Conservation (phyloP, 2,888 invertebrate species). For the Amiota mariae region DNA sequence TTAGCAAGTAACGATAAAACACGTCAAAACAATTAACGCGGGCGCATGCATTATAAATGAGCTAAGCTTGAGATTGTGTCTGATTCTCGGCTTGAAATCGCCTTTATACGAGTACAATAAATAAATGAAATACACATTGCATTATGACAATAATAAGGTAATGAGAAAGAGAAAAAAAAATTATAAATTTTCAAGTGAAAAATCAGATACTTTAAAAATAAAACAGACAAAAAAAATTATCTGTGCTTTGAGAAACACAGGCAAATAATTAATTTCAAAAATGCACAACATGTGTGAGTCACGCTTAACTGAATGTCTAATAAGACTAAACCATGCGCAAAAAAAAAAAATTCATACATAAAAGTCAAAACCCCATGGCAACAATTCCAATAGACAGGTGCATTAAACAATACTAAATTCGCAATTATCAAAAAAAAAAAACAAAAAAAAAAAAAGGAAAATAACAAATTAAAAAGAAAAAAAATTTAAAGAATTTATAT, state of each 20-base stretch:
- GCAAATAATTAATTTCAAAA: neutral
- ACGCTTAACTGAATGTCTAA: constrained; percentile 25
- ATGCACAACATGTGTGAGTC: constrained; percentile 27
- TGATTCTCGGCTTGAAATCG: neutral
- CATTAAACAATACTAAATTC: constrained; percentile 6
- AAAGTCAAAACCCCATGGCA: neutral
- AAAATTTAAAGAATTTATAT: neutral
- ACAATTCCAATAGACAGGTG: constrained; percentile 9
- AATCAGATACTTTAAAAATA: neutral
- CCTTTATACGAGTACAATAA: neutral
- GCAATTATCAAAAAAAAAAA: neutral
- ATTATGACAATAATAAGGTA: neutral
- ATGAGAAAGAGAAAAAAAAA: neutral
- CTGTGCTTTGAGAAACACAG: no score
- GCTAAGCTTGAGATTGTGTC: neutral
- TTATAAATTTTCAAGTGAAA: constrained; percentile 36
- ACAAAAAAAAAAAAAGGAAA: neutral
- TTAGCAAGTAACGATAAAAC: constrained; percentile 5
- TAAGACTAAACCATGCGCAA: constrained; percentile 12
- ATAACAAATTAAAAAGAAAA: neutral
- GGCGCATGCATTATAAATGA: constrained; percentile 2
- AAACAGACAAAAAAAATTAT: neutral
- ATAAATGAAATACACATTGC: constrained; percentile 1
- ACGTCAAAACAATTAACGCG: constrained; percentile 5
- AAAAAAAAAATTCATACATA: neutral